A percentile compares a stretch with the other conserved stretches of the same genome.
These are phyloP conservation scores for Centruroides sculpturatus DNA, from an alignment of 1,140 invertebrate species.

Conservation along the genomic window DNA sequence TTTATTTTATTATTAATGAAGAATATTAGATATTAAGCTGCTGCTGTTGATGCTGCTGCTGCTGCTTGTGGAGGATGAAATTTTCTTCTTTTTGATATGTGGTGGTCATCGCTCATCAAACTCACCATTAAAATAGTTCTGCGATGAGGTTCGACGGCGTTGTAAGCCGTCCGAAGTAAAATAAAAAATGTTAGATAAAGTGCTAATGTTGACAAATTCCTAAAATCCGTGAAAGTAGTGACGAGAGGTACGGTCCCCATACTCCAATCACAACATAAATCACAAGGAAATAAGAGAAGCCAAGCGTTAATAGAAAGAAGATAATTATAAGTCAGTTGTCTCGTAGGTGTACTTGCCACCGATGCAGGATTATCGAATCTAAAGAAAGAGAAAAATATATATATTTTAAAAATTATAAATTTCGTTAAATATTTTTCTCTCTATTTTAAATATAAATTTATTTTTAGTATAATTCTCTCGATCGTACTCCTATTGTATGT, in stretches of 20 bases:
- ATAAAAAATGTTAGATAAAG: constrained; percentile 47
- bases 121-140: constrained; percentile 63
- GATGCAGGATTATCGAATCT: constrained; percentile 72
- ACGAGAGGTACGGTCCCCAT: constrained; percentile 89
- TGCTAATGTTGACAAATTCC: constrained; percentile 65
- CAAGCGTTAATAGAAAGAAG: constrained; percentile 77
- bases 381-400: not conserved
- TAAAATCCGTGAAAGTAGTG: constrained; percentile 53
- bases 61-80: no score
- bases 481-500: no score
- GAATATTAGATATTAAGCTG: no score
- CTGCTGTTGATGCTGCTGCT: no score
- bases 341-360: constrained; percentile 51
- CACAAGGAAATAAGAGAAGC: constrained; percentile 72
- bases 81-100: no score
- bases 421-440: no score
- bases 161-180: constrained; percentile 47
- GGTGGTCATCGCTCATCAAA: no score
- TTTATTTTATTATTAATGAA: no score
- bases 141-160: constrained; percentile 48
- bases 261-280: constrained; percentile 94
- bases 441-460: no score
- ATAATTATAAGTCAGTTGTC: constrained; percentile 88
- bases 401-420: no score
- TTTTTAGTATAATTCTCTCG: no score